These are phyloP conservation scores for Anticlea derivata DNA, from an alignment of 2,888 invertebrate genomes.

Conservation along the genomic window DNA sequence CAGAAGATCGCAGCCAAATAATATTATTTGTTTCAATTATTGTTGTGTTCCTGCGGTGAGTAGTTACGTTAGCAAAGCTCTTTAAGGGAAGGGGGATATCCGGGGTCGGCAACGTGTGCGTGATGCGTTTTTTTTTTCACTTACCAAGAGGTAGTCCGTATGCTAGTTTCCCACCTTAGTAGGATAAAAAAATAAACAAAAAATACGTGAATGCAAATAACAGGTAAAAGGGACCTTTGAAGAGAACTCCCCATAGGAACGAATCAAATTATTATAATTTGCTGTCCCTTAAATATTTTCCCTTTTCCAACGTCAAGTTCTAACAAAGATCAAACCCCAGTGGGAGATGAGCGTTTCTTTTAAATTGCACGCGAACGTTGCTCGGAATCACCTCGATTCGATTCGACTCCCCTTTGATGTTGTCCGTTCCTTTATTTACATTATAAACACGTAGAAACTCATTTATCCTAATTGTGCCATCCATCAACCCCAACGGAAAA, in stretches of 20 bases:
- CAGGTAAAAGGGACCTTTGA: constrained; percentile 34
- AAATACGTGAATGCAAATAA: constrained; percentile 31
- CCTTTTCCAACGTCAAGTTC: constrained; percentile 32
- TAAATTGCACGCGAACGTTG: constrained; percentile 56
- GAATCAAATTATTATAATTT: constrained; percentile 43
- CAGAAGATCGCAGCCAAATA: too few species aligned
- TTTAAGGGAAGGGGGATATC: too few species aligned
- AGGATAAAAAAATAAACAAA: too few species aligned
- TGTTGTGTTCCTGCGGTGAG: too few species aligned
- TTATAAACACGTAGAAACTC: constrained; percentile 48
- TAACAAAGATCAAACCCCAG: constrained; percentile 43
- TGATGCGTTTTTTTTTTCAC: too few species aligned
- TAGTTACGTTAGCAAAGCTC: too few species aligned
- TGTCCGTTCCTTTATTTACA: constrained; percentile 35
- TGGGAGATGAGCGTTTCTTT: constrained; percentile 40
- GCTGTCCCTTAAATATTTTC: constrained; percentile 37
- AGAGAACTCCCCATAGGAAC: constrained; percentile 34
- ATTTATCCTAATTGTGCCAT: constrained; percentile 50
- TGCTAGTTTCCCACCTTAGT: too few species aligned
- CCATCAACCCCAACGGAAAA: constrained; percentile 41
- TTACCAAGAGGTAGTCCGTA: too few species aligned
- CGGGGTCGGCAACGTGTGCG: too few species aligned
- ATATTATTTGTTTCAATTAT: too few species aligned
- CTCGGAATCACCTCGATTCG: constrained; percentile 44
- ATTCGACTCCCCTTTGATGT: constrained; percentile 45